These are phyloP conservation scores for Danio kyathit DNA, from an alignment of 2,797 vertebrate species.

Conservation along the genomic window DNA sequence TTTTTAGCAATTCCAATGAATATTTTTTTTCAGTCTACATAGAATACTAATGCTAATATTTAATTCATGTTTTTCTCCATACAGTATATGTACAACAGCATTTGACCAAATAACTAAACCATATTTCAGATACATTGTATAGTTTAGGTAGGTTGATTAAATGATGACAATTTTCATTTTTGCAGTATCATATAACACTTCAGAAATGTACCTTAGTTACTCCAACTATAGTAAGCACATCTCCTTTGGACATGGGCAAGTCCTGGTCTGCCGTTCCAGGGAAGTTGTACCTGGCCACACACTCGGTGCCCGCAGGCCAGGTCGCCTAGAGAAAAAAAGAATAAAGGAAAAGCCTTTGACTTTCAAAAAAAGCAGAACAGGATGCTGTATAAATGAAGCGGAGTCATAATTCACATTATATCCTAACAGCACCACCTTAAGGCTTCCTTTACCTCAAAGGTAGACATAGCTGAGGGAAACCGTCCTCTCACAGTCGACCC, in stretches of 20 bases:
- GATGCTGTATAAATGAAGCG: not conserved
- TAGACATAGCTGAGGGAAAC: slow-evolving; percentile 69
- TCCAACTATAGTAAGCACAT: slow-evolving; percentile 91
- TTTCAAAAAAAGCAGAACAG: slow-evolving; percentile 1
- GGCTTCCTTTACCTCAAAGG: slow-evolving; percentile 71
- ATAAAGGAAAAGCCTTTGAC: not conserved
- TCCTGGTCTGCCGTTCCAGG: slow-evolving; percentile 92
- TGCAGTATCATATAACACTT: not conserved
- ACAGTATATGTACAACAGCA: no score
- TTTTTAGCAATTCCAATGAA: no score
- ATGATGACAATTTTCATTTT: not conserved
- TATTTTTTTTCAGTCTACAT: no score
- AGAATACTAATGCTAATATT: no score
- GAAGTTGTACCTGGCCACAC: slow-evolving; percentile 96
- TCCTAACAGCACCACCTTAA: slow-evolving; percentile 33
- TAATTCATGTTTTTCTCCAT: no score
- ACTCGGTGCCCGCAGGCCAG: slow-evolving; percentile 95
- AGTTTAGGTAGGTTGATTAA: not conserved
- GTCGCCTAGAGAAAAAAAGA: slow-evolving; percentile 69
- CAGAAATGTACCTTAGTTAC: slow-evolving; percentile 89
- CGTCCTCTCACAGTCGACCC: slow-evolving; percentile 74
- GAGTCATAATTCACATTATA: not conserved
- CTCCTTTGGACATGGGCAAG: slow-evolving; percentile 95
- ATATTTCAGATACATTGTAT: no score
- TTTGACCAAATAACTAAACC: no score